Percentiles rank a stretch among this genome's conserved stretches.
Evolutionary conservation across 2,888 invertebrate genomes (phyloP).

Genomic region (Andricus curvator): DNA sequence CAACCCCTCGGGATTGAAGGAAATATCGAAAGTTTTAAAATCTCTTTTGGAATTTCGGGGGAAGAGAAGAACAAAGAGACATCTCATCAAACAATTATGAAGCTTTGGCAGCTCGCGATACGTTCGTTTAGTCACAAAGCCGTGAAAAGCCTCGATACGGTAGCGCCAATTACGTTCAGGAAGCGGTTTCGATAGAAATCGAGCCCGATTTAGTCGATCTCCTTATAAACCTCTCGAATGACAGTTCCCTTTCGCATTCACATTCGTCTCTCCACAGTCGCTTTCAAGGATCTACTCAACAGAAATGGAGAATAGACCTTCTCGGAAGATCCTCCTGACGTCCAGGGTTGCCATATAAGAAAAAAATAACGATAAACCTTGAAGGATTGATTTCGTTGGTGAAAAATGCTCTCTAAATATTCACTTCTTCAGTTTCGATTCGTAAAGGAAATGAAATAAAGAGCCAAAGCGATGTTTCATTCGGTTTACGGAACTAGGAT

Average conservation of each 20-base stretch:
- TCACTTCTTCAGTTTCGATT: background rate
- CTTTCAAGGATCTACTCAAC: conserved; percentile 29
- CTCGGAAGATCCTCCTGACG: conserved; percentile 21
- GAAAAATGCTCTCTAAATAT: background rate
- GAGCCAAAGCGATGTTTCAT: background rate
- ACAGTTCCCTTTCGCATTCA: conserved; percentile 15
- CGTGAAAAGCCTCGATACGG: conserved; percentile 58
- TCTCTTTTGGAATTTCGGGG: too few species aligned
- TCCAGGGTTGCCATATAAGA: background rate
- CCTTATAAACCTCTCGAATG: conserved; percentile 25
- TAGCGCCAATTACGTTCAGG: conserved; percentile 65
- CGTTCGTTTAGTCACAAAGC: conserved; percentile 62
- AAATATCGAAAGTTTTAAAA: too few species aligned
- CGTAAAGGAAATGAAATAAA: background rate
- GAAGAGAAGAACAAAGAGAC: conserved; percentile 8
- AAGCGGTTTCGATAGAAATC: conserved; percentile 48
- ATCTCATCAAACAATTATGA: conserved; percentile 41
- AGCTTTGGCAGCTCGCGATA: conserved; percentile 49
- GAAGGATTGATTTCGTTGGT: background rate
- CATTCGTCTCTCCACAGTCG: conserved; percentile 8
- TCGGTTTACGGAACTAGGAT: background rate
- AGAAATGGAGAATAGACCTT: conserved; percentile 16
- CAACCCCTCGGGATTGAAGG: too few species aligned
- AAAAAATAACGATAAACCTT: background rate
- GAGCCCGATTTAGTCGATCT: conserved; percentile 26